Conservation (phyloP, 2,113 vertebrate genomes). For the Carettochelys insculpta region DNA sequence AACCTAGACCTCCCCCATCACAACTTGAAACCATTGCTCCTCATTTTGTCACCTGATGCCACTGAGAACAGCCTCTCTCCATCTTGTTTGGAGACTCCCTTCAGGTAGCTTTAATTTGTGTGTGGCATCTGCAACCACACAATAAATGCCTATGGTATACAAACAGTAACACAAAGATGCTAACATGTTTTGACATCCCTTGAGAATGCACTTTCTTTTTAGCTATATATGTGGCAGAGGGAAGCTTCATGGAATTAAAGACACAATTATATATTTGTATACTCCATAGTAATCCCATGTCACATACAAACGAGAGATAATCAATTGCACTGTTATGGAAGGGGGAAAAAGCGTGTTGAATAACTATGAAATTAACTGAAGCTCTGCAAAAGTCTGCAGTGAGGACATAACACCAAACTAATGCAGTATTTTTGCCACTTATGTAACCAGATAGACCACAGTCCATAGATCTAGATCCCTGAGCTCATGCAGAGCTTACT, state of each 20-base stretch:
- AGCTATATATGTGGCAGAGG: background rate
- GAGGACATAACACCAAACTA: background rate
- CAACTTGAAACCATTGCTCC: too few relatives aligned
- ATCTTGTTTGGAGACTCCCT: too few relatives aligned
- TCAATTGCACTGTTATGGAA: rapidly evolving
- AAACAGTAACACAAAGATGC: background rate
- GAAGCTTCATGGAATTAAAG: background rate
- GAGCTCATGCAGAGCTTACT: background rate
- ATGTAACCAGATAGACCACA: background rate
- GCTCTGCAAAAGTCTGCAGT: background rate
- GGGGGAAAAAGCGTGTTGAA: rapidly evolving
- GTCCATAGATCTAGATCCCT: background rate
- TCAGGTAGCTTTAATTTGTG: too few relatives aligned
- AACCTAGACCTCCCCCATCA: too few relatives aligned
- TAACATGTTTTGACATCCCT: background rate
- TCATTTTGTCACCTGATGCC: too few relatives aligned
- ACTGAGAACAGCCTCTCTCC: too few relatives aligned
- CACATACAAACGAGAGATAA: background rate
- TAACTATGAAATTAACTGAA: background rate
- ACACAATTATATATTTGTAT: background rate
- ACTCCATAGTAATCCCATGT: background rate
- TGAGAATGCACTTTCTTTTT: background rate
- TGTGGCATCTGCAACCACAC: background rate
- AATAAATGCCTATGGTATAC: background rate
- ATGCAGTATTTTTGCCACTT: background rate